Percentiles rank a stretch among this genome's conserved stretches.
Conservation (phyloP, 2,113 vertebrate species). For the Melanotaenia duboulayi region DNA sequence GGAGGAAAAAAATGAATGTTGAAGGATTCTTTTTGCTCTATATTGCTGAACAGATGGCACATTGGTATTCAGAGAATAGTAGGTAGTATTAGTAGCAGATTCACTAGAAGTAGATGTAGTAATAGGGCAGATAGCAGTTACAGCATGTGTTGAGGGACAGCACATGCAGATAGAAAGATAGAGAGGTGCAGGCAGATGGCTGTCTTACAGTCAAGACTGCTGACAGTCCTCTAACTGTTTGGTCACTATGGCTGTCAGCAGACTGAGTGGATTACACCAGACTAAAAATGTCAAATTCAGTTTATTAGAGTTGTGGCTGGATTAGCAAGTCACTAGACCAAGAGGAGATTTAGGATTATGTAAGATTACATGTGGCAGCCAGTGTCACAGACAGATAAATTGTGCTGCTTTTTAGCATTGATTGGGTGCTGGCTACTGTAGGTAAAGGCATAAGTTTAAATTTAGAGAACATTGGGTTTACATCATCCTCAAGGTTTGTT, state of each 20-base stretch:
- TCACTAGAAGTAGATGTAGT: constrained; percentile 8
- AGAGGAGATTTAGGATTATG: constrained; percentile 67
- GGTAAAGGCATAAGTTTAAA: not conserved
- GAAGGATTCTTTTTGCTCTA: constrained; percentile 24
- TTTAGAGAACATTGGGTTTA: not conserved
- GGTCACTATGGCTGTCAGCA: constrained; percentile 63
- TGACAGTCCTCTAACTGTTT: constrained; percentile 39
- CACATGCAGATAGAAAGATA: constrained; percentile 1
- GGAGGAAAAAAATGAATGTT: constrained; percentile 1
- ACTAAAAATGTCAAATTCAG: constrained; percentile 49
- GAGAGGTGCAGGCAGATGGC: constrained; percentile 50
- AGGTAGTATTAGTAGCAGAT: constrained; percentile 13
- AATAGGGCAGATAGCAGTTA: constrained; percentile 13
- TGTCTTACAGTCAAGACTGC: constrained; percentile 39
- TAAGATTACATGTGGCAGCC: constrained; percentile 58
- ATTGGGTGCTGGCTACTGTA: not conserved
- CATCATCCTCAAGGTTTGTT: no score
- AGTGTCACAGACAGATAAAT: constrained; percentile 27
- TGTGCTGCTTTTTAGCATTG: constrained; percentile 23
- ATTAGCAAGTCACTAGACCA: constrained; percentile 67
- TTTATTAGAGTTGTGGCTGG: constrained; percentile 59
- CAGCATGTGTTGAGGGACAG: constrained; percentile 17
- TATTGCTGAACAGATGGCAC: constrained; percentile 53
- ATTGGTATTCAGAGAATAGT: constrained; percentile 25
- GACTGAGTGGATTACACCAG: constrained; percentile 69